Evolutionary conservation across 2,888 invertebrate genomes (phyloP), one percentile per base, ranked within the genome.

Genomic region (Trissoscelio sp.): DNA sequence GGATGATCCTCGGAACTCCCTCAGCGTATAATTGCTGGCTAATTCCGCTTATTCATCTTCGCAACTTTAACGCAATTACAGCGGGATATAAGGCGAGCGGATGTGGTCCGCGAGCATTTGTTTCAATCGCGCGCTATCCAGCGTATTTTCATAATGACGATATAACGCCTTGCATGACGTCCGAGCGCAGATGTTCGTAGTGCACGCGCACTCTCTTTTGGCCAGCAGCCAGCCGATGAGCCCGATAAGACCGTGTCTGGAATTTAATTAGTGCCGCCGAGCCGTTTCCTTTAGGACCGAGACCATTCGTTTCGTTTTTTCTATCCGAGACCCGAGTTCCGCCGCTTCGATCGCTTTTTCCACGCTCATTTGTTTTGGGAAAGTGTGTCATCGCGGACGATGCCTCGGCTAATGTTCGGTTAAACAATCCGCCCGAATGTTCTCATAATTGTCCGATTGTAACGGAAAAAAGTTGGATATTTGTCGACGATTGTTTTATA

Each of bases 261-360:
- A 86, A 85, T 87, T 85, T 85, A 87, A 86, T 87, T 85, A 85
- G 85, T 83, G 80, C 79, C 78, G 57, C 44, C 80, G 44, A 64
- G 48, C 51, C 55, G 60, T 34, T 67, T 69, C 31, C 72, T 66
- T 46, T 66, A 53, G 53, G 57, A 66, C 12, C 53, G 12, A 20
- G 22, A 67, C 24, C 44, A 57, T 57, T 60, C 55, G 46, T 22
- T 44, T 16, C 51, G 62, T 42, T 67, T 73, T 74, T 48, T 60
- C 48, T 55, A 11, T 24, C 28, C n/a, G n/a, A n/a, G 11, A 18
- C 34, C 22, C n/a, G 3, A n/a, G n/a, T n/a, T 28, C 34, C 46
- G 14, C 22, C 39, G 3, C 34, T 58, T 46, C 58, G 14, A 22
- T 62, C 51, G 7, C 57, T 39, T 66, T 70, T 46, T 60, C 44